Conservation (phyloP, 2,888 invertebrate species). For the Epistrophe grossulariae region DNA sequence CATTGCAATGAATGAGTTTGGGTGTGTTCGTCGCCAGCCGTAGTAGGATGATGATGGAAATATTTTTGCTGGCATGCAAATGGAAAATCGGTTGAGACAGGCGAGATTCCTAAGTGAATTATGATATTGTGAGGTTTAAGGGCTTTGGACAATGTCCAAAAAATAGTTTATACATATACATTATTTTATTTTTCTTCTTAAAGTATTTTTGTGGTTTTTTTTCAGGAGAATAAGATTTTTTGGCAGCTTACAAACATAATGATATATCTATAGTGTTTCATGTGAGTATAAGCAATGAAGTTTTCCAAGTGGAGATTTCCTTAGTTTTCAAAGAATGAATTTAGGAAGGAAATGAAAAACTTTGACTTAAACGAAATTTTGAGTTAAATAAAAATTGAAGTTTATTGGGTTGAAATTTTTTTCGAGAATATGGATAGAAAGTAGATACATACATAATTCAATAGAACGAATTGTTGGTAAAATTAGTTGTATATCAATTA, state of each 20-base stretch:
- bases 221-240: constrained; percentile 24
- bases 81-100: constrained; percentile 65
- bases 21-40: background rate
- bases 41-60: constrained; percentile 2
- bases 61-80: constrained; percentile 64
- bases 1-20: background rate
- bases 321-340: background rate
- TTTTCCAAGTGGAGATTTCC: constrained; percentile 3
- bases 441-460: too few relatives aligned
- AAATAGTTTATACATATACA: background rate
- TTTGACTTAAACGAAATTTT: background rate
- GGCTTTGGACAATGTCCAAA: constrained; percentile 56
- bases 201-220: background rate
- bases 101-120: constrained; percentile 61
- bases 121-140: constrained; percentile 62
- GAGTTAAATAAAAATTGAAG: background rate
- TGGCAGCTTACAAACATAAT: constrained; percentile 48
- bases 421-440: too few relatives aligned
- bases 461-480: too few relatives aligned
- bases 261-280: background rate
- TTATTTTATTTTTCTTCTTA: constrained; percentile 1
- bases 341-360: background rate
- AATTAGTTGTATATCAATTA: too few relatives aligned
- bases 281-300: constrained; percentile 30
- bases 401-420: background rate